Conservation (phyloP, 2,888 invertebrate genomes). For the Scaptomyza flava region DNA sequence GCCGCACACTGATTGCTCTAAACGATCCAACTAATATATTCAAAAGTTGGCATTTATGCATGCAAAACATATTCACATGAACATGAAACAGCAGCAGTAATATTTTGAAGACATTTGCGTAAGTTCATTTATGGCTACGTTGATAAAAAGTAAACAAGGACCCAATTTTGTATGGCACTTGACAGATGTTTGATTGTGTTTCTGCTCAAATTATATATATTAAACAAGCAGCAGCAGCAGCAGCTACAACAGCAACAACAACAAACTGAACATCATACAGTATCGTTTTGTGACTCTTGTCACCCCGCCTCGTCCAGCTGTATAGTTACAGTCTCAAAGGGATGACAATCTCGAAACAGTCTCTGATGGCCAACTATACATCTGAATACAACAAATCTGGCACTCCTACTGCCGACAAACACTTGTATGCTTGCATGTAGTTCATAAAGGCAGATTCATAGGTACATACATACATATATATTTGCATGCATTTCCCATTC, state of each 20-base stretch:
- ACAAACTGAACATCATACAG: conserved; percentile 46
- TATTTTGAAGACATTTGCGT: conserved; percentile 13
- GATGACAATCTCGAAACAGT: conserved; percentile 65
- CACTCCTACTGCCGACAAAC: conserved; percentile 14
- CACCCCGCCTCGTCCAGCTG: background rate
- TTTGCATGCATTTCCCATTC: conserved; percentile 37
- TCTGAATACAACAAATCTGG: conserved; percentile 65
- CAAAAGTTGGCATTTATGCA: conserved; percentile 67
- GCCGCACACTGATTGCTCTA: conserved; percentile 64
- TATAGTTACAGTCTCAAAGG: conserved; percentile 47
- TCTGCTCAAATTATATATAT: conserved; percentile 60
- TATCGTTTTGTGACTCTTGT: conserved; percentile 37
- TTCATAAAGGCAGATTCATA: background rate
- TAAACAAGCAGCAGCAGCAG: conserved; percentile 40
- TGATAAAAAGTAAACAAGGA: conserved; percentile 67
- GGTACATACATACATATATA: background rate
- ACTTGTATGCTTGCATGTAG: conserved; percentile 13
- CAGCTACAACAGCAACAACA: conserved; percentile 25
- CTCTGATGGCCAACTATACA: conserved; percentile 61
- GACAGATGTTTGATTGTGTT: conserved; percentile 67
- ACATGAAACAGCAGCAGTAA: conserved; percentile 24
- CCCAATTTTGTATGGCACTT: conserved; percentile 61
- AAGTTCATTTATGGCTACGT: conserved; percentile 59
- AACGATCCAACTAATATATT: conserved; percentile 71
- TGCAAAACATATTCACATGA: conserved; percentile 54